phyloP scores from a whole-genome alignment of 2,888 invertebrate genomes.

The Halictus ligatus region DNA sequence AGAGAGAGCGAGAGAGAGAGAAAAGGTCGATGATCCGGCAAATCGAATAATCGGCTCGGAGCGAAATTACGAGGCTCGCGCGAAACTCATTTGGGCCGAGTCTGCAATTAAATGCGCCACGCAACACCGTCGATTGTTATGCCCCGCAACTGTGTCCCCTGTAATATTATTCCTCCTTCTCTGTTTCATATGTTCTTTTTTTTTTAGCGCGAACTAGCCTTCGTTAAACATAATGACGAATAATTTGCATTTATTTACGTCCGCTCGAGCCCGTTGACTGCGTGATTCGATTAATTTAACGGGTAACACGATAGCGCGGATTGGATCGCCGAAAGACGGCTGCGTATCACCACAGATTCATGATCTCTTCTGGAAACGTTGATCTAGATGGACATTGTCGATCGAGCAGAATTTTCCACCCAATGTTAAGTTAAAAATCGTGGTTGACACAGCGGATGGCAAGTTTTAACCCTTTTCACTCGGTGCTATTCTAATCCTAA shows the following conservation, averaged over 20 bases:
- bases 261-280: not conserved
- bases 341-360: not conserved
- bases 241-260: not conserved
- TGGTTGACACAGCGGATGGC: not conserved
- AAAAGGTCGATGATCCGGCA: conserved; percentile 20
- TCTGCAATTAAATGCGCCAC: conserved; percentile 70
- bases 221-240: not conserved
- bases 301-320: not conserved
- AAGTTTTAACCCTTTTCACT: conserved; percentile 26
- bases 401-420: not conserved
- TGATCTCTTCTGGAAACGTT: not conserved
- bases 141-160: conserved; percentile 24
- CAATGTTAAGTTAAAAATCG: not conserved
- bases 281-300: not conserved
- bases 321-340: not conserved
- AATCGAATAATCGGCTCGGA: conserved; percentile 50
- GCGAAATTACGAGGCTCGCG: conserved; percentile 66
- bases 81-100: conserved; percentile 70
- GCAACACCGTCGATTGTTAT: conserved; percentile 47
- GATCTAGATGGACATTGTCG: not conserved
- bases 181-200: not conserved
- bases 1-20: not conserved
- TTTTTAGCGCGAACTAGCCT: not conserved
- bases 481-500: too few species aligned
- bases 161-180: conserved; percentile 25